Conservation (phyloP, 2,888 invertebrate genomes). For the Eledona agricola region DNA sequence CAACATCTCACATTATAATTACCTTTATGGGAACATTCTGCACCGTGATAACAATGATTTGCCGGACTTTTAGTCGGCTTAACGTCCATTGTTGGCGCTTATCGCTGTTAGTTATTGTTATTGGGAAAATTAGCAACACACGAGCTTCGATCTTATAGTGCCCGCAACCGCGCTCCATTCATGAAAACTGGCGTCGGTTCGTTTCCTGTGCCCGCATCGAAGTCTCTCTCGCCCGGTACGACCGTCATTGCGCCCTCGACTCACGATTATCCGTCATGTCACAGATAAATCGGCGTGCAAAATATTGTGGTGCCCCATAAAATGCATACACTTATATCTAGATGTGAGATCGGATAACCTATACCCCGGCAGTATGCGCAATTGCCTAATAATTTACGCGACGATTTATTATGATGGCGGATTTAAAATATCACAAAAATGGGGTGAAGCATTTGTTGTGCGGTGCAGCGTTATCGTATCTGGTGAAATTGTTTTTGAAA, state of each 20-base stretch:
- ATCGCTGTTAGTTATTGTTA: slow-evolving; percentile 43
- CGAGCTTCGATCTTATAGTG: too few relatives aligned
- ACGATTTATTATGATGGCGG: slow-evolving; percentile 30
- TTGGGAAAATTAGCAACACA: slow-evolving; percentile 43
- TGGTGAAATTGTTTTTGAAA: slow-evolving; percentile 39
- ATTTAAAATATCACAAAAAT: slow-evolving; percentile 33
- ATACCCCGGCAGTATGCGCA: slow-evolving; percentile 47
- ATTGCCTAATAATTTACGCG: slow-evolving; percentile 51
- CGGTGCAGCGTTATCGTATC: slow-evolving; percentile 18
- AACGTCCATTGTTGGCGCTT: slow-evolving; percentile 33
- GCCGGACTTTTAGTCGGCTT: slow-evolving; percentile 37
- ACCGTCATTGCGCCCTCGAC: too few relatives aligned
- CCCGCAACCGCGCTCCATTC: too few relatives aligned
- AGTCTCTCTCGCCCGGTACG: too few relatives aligned
- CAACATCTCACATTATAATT: slow-evolving; percentile 45
- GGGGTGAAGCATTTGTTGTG: slow-evolving; percentile 26
- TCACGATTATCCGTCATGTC: slow-evolving; percentile 34
- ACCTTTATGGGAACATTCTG: slow-evolving; percentile 43
- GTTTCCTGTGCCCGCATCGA: too few relatives aligned
- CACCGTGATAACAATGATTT: slow-evolving; percentile 44
- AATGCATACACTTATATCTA: slow-evolving; percentile 47
- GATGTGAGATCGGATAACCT: slow-evolving; percentile 50
- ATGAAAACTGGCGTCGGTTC: too few relatives aligned
- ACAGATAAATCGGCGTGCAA: slow-evolving; percentile 46
- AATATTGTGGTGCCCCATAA: slow-evolving; percentile 39